Base-by-base conservation (phyloP, 1,140 invertebrate species). In the Aphis craccivora region DNA sequence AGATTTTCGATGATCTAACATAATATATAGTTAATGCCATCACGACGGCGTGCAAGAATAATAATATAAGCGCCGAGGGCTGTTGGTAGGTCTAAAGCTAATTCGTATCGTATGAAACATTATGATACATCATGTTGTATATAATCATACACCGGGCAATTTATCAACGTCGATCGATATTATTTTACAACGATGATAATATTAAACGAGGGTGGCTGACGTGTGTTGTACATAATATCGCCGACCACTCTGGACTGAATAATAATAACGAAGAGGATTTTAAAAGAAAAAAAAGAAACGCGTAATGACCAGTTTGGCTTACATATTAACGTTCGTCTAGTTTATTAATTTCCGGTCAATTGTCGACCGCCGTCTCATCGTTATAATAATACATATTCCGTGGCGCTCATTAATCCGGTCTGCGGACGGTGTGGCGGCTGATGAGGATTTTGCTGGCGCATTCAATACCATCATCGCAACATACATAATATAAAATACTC, bases 281-380 rank as follows among this genome's bases (percentile, higher is more conserved):
- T 30, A 53, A 43, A 51, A 51, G 18, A 51, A 51, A 51, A 87
- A 55, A 55, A 67, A 45, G 45, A 40, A 67, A n/a, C n/a, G 25
- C 43, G 40, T 91, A 91, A 91, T 91, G 37, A 76, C 90, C 55
- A 67, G 25, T 76, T 60, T 37, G 90, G 90, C 55, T 60, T 40
- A 25, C 67, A 45, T 86, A 76, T 14, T 23, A 14, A 90, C 35
- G 53, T 48, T 76, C 55, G 40, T 8, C 90, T 91, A 35, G 90
- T 81, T 91, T 91, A 91, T 91, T 91, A 91, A 91, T 91, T 81
- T 81, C 90, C 90, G 90, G 90, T 91, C 90, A 81, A 91, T 91
- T 91, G 90, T 91, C 67, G 90, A 91, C 55, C n/a, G 87, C 43
- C 53, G 35, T 11, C 89, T 40, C 40, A 76, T 91, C 40, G 55